Percentiles rank a stretch among this genome's conserved stretches.
These are phyloP conservation scores for Osmerus mordax DNA, from an alignment of 2,113 vertebrate genomes.

Conservation along the genomic window DNA sequence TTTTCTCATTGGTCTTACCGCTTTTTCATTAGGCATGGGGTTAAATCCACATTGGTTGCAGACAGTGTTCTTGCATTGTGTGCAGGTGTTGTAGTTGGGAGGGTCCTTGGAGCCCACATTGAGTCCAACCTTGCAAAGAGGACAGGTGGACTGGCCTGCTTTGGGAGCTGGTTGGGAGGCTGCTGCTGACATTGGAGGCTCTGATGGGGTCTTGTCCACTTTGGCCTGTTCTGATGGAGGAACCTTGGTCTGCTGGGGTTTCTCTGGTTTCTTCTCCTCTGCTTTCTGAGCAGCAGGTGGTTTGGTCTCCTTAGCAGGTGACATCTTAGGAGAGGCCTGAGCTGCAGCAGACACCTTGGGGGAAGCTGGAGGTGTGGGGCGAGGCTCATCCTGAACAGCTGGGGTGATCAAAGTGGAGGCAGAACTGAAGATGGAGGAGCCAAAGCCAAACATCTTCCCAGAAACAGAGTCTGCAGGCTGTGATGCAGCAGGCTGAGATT, in stretches of 20 bases:
- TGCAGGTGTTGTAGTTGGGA: conserved; percentile 87
- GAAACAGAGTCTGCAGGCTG: conserved; percentile 73
- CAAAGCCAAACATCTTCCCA: conserved; percentile 73
- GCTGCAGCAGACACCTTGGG: conserved; percentile 33
- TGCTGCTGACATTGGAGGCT: conserved; percentile 43
- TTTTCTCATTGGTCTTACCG: conserved; percentile 64
- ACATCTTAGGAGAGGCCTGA: conserved; percentile 27
- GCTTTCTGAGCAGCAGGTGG: conserved; percentile 24
- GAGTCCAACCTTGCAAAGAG: conserved; percentile 86
- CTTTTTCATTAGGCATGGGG: conserved; percentile 77
- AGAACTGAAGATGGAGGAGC: conserved; percentile 47
- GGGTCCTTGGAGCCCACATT: conserved; percentile 73
- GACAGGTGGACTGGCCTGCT: conserved; percentile 68
- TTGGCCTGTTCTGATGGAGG: conserved; percentile 46
- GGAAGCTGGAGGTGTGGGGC: conserved; percentile 24
- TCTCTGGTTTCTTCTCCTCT: conserved; percentile 43
- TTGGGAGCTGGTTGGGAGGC: conserved; percentile 36
- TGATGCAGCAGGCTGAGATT: conserved; percentile 75
- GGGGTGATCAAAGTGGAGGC: conserved; percentile 46
- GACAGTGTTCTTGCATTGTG: conserved; percentile 85
- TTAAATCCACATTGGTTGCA: conserved; percentile 95
- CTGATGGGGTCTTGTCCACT: conserved; percentile 45
- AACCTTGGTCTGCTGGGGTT: conserved; percentile 33
- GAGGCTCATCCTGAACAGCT: conserved; percentile 39
- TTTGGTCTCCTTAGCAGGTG: conserved; percentile 39